Base-by-base conservation (phyloP, 2,888 invertebrate species). In the Habroteleia sp. region DNA sequence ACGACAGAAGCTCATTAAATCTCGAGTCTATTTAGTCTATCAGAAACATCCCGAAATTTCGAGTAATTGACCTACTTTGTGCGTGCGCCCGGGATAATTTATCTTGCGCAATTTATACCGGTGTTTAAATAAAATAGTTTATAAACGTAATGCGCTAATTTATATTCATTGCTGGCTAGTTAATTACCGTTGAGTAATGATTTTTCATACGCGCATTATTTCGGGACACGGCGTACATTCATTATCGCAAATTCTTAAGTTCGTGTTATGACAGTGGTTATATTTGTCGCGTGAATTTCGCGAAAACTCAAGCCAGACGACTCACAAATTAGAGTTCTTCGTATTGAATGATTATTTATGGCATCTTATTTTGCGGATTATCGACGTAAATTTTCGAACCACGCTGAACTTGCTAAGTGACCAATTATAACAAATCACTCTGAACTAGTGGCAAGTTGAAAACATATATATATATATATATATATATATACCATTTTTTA, bases 1-100 rank as follows among this genome's bases (percentile, higher is more conserved):
- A 73, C 58, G 76, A 72, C 69, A 76, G 76, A 71, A 68, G 76
- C 76, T 76, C 76, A 76, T 76, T 76, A 76, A 76, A 73, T 73
- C 68, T 58, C 58, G 46, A 41, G 69, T 75, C 69, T 75, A 75
- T 75, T 75, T 71, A 58, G 74, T 75, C 56, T 71, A 75, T 75
- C 74, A 74, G 74, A 63, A 74, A 69, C 68, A 74, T 68, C 71
- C 75, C 75, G 71, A 75, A 75, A 71, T 75, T 75, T 71, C 71
- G 66, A 54, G 66, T 71, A 75, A 75, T 75, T 75, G 75, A 66
- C 75, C 44, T 62, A 71, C 52, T 71, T 75, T 46, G 54, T 48
- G 63, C 63, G 50, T 37, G 42, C 46, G 56, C 42, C 29, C 31
- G 48, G 14, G 39, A 58, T 48, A 39, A 68, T 74, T 68, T 68